Percentiles rank a stretch among this genome's conserved stretches.
These are phyloP conservation scores for Rhynchonycteris naso DNA, from an alignment of 2,797 vertebrate genomes.

Conservation along the genomic window DNA sequence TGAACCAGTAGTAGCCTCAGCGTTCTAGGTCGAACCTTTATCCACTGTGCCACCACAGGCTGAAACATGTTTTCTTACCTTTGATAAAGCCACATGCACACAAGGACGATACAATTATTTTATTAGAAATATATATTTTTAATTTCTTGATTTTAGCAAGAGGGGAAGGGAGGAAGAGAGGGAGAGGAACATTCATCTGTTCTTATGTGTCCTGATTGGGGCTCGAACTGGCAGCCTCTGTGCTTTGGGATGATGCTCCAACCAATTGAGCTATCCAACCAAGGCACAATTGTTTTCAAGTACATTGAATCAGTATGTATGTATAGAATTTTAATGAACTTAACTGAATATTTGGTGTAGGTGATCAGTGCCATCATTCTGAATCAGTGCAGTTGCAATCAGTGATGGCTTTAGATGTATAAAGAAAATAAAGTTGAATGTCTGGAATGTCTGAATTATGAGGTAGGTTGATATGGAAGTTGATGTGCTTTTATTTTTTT, in stretches of 20 bases:
- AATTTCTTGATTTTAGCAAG: too few relatives aligned
- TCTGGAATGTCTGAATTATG: neutral
- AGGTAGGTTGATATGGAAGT: neutral
- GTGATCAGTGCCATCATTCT: neutral
- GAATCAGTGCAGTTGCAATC: neutral
- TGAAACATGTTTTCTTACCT: neutral
- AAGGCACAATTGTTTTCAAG: neutral
- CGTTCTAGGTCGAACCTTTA: too few relatives aligned
- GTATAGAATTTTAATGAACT: neutral
- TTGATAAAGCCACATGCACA: neutral
- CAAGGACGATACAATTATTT: neutral
- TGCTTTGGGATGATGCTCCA: too few relatives aligned
- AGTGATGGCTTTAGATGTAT: neutral
- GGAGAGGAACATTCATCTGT: too few relatives aligned
- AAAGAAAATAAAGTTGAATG: constrained; percentile 8
- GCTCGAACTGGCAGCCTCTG: too few relatives aligned
- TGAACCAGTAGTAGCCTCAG: too few relatives aligned
- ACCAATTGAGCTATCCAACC: too few relatives aligned
- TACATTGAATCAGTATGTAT: neutral
- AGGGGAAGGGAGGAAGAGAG: too few relatives aligned
- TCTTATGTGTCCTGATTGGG: too few relatives aligned
- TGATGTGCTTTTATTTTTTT: constrained; percentile 31
- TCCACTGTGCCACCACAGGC: too few relatives aligned
- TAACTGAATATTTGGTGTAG: neutral
- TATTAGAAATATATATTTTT: too few relatives aligned